phyloP scores from a whole-genome alignment of 2,888 invertebrate species.

The Xestia ashworthii region DNA sequence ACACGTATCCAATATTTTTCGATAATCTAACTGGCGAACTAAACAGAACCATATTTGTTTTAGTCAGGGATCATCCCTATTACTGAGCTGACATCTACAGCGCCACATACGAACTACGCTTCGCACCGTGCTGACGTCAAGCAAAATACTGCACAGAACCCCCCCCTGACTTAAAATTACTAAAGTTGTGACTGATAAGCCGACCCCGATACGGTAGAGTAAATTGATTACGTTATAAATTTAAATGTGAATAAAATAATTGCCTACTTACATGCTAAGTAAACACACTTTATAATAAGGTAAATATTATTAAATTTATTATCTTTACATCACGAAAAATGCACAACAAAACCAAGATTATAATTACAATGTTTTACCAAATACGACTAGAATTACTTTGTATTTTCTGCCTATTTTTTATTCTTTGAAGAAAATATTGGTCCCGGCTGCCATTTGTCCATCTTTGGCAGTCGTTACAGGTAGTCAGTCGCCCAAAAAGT shows the following conservation, averaged over 20 bases:
- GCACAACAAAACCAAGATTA: background rate
- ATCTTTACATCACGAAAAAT: background rate
- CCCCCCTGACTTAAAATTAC: background rate
- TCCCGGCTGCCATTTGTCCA: too few species aligned
- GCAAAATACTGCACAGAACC: background rate
- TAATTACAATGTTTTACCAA: background rate
- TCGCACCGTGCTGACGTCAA: background rate
- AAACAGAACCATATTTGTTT: too few species aligned
- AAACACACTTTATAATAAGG: background rate
- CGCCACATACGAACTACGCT: background rate
- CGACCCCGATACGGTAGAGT: slow-evolving; percentile 4
- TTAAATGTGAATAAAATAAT: slow-evolving; percentile 11
- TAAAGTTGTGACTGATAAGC: background rate
- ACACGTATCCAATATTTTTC: too few species aligned
- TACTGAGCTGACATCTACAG: background rate
- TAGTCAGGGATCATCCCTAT: too few species aligned
- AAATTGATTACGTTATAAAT: slow-evolving; percentile 10
- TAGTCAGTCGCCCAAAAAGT: too few species aligned
- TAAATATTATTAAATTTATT: too few species aligned
- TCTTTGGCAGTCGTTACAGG: too few species aligned
- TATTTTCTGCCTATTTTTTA: background rate
- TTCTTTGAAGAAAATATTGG: background rate
- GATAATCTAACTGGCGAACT: too few species aligned
- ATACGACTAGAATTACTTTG: background rate
- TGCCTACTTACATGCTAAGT: background rate